Conservation (phyloP, 2,113 vertebrate genomes). For the mouse (Mus musculus) region DNA sequence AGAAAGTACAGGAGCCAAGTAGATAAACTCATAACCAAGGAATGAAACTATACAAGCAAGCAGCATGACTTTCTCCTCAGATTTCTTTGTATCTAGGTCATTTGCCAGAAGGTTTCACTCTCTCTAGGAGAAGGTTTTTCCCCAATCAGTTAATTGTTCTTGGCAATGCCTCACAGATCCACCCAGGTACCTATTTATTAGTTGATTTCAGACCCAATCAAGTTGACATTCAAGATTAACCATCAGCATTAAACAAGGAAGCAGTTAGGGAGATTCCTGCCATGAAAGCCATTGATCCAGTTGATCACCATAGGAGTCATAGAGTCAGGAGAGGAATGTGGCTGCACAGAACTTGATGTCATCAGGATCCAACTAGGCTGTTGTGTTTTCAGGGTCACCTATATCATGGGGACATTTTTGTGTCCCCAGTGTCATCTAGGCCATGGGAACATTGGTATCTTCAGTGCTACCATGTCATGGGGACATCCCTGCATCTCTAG, state of each 20-base stretch:
- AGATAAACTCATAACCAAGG: not conserved
- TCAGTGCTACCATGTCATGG: not conserved
- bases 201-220: not conserved
- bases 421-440: not conserved
- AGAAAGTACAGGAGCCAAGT: not conserved
- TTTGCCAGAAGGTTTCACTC: not conserved
- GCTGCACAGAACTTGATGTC: no score
- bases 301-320: not conserved
- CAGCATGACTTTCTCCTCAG: not conserved
- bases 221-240: not conserved
- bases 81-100: not conserved
- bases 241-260: no score
- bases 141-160: not conserved
- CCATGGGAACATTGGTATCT: not conserved
- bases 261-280: not conserved
- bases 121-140: not conserved
- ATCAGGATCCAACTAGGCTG: not conserved
- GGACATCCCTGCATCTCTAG: not conserved
- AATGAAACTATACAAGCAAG: not conserved
- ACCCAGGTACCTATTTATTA: not conserved
- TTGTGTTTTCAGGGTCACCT: not conserved
- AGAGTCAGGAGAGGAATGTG: not conserved
- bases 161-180: not conserved
- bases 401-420: not conserved
- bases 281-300: not conserved